Percentiles rank a stretch among this genome's conserved stretches.
phyloP scores from a whole-genome alignment of 2,888 invertebrate species.

The Digitonthophagus gazella region DNA sequence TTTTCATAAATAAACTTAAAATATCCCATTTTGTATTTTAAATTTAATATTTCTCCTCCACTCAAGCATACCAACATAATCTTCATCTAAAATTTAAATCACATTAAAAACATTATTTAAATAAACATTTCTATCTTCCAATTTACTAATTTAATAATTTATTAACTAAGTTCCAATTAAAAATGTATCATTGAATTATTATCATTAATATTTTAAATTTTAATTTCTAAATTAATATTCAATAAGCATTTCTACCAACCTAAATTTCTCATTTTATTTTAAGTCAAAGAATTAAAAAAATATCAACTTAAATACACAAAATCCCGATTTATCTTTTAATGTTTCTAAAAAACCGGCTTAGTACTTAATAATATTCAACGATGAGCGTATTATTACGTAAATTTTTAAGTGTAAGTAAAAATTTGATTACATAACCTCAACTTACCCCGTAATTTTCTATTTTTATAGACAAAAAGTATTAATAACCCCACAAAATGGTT shows the following conservation, averaged over 20 bases:
- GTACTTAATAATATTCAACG: neutral
- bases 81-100: neutral
- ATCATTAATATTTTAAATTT: too few relatives aligned
- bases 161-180: too few relatives aligned
- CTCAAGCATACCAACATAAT: neutral
- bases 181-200: too few relatives aligned
- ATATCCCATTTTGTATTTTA: too few relatives aligned
- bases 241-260: too few relatives aligned
- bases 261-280: too few relatives aligned
- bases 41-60: neutral
- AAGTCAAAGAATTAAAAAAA: neutral
- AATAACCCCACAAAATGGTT: conserved; percentile 12
- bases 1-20: neutral
- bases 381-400: conserved; percentile 14
- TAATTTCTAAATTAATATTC: too few relatives aligned
- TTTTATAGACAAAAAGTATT: neutral
- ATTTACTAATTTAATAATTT: too few relatives aligned
- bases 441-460: neutral
- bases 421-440: neutral
- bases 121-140: too few relatives aligned
- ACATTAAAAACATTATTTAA: too few relatives aligned
- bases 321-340: neutral
- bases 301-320: neutral
- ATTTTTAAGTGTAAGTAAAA: conserved; percentile 17
- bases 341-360: neutral